Evolutionary conservation across 2,113 vertebrate species (phyloP), one percentile per base, ranked within the genome.

Genomic region (Menidia beryllina): DNA sequence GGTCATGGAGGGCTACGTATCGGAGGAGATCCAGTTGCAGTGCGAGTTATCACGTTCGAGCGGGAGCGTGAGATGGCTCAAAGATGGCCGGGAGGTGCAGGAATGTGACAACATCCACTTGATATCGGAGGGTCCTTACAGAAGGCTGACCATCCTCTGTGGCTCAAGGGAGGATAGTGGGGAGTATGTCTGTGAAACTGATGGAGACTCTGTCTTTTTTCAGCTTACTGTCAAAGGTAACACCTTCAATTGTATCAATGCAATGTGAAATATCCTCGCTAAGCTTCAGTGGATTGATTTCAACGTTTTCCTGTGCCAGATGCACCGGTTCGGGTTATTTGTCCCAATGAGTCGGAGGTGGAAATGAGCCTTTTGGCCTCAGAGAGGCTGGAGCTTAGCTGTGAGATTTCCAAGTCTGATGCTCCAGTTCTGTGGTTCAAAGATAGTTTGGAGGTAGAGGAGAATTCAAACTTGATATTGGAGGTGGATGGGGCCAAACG

Each of bases 171-270:
- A 90, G 0, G 92, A 97, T 0, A 75, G 93, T 0, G 97, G 97
- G 36, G 96, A 97, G 61, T 98, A 96, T 0, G 93, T 96, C 72
- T 98, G 96, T 0, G 94, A 96, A 0, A 94, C 93, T 0, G 93
- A 94, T 0, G 93, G 94, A 0, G 95, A 98, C 81, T 96, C 96
- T 0, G 92, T 95, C 72, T 95, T 94, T 84, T 98, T 96, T 83
- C 95, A 93, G 1, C 68, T 98, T 57, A 91, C 59, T 0, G 89
- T 97, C 54, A 91, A 89, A 95, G 95, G 97, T 73, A 34, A 17
- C 41, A 15, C 12, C 8, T 20, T 3, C 9, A 55, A 26, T 23
- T 15, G 10, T 8, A 23, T 7, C 26, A 38, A 56, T 9, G 3
- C 2, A 26, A 19, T 19, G 5, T 19, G 0, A 0, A 54, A 47